Base-by-base conservation (phyloP, 2,113 vertebrate genomes). In the Myrmecophaga tridactyla region DNA sequence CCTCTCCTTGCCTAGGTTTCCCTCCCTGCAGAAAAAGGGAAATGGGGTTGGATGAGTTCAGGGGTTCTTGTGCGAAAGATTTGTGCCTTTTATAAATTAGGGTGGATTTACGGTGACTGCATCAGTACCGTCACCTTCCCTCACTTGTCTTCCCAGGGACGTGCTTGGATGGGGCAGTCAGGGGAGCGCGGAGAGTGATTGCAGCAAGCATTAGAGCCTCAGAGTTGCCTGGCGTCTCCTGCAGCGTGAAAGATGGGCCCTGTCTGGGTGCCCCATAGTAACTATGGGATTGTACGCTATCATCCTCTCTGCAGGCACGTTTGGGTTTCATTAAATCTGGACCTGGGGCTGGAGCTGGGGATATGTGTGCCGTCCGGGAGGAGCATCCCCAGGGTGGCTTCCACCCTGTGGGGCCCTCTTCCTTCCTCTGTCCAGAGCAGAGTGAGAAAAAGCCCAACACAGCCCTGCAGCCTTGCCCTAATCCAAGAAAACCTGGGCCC, bases 61-160 rank as follows among this genome's bases (percentile, higher is more conserved):
- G 53, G 89, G 51, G 17, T 81, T 65, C n/a, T 46, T 41, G 14
- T 31, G 43, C 2, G 25, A 17, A 29, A 1, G 4, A 65, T 48
- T 86, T 21, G 2, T n/a, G 6, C 46, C 18, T 48, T 56, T 31
- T 81, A 18, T 6, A 8, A 8, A 0, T 5, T 1, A 3, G 4
- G 27, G 76, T 12, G 29, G 39, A 8, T 41, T 25, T 6, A 43
- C 31, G 65, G 75, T 1, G 4, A 48, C 65, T 65, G 31, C 41
- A 10, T 21, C 46, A 10, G 4, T n/a, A 14, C 56, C 15, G 0
- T n/a, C 27, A 1, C 21, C 60, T 41, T 92, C 39, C 18, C 36
- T 17, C 80, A 70, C 63, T 34, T 34, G 25, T 23, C 86, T 77
- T 18, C 31, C 7, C 39, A 11, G 67, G n/a, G 31, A 23, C 15